phyloP scores from a whole-genome alignment of 2,113 vertebrate genomes.

The Ictalurus furcatus region DNA sequence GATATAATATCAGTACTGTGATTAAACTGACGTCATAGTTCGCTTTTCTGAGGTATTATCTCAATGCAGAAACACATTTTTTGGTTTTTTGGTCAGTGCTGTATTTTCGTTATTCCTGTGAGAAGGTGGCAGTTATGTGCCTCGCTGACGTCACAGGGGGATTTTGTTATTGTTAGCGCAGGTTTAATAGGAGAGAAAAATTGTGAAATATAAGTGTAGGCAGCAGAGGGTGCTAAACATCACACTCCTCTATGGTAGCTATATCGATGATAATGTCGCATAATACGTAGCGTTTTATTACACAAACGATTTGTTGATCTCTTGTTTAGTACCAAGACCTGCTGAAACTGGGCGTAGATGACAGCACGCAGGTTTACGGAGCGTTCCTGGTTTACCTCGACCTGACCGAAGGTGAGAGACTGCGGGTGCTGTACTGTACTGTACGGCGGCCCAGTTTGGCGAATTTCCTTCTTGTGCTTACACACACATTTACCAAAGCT shows the following conservation, averaged over 20 bases:
- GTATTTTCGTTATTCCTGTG: background rate
- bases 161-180: background rate
- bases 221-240: background rate
- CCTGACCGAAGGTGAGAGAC: conserved; percentile 82
- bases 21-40: too few species aligned
- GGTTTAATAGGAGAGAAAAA: background rate
- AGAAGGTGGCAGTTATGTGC: background rate
- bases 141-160: background rate
- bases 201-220: background rate
- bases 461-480: background rate
- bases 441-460: background rate
- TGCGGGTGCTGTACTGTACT: background rate
- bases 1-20: too few species aligned
- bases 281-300: background rate
- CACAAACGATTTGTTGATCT: background rate
- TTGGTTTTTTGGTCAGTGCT: background rate
- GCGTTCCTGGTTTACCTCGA: conserved; percentile 93
- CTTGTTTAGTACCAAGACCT: conserved; percentile 81
- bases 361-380: conserved; percentile 81
- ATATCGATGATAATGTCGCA: background rate
- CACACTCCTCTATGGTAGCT: background rate
- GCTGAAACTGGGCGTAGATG: conserved; percentile 80
- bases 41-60: too few species aligned
- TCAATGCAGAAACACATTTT: background rate
- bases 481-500: too few species aligned